phyloP scores from a whole-genome alignment of 2,888 invertebrate species.

The Campaea margaritaria region DNA sequence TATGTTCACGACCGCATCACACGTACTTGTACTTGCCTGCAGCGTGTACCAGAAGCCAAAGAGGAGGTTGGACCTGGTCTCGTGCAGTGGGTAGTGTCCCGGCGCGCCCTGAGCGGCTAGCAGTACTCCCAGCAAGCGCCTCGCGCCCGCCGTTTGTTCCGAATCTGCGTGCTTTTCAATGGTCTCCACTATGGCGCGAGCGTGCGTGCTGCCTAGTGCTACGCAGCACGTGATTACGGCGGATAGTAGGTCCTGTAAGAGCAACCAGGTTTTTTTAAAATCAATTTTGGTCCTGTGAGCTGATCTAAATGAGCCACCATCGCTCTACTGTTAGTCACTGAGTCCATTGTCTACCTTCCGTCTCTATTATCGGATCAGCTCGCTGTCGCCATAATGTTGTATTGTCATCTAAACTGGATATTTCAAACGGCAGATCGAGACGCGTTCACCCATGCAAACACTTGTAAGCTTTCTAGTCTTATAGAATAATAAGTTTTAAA shows the following conservation, averaged over 20 bases:
- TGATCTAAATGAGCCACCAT: no score
- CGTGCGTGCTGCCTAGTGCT: conserved; percentile 89
- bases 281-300: no score
- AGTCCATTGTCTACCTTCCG: no score
- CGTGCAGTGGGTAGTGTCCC: conserved; percentile 95
- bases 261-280: not conserved
- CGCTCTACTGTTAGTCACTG: no score
- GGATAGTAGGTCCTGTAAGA: conserved; percentile 87
- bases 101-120: conserved; percentile 91
- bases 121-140: conserved; percentile 88
- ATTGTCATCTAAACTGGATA: no score
- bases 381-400: no score
- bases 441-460: no score
- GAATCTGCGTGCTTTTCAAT: conserved; percentile 57
- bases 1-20: conserved; percentile 29
- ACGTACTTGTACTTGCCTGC: conserved; percentile 85
- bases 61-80: conserved; percentile 93
- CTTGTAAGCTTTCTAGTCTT: no score
- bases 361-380: no score
- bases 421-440: no score
- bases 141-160: conserved; percentile 47
- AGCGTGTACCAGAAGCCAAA: conserved; percentile 97
- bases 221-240: conserved; percentile 89
- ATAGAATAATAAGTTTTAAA: no score
- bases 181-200: conserved; percentile 73